These are phyloP conservation scores for Galerucella nymphaeae DNA, from an alignment of 2,888 invertebrate genomes.

Conservation along the genomic window DNA sequence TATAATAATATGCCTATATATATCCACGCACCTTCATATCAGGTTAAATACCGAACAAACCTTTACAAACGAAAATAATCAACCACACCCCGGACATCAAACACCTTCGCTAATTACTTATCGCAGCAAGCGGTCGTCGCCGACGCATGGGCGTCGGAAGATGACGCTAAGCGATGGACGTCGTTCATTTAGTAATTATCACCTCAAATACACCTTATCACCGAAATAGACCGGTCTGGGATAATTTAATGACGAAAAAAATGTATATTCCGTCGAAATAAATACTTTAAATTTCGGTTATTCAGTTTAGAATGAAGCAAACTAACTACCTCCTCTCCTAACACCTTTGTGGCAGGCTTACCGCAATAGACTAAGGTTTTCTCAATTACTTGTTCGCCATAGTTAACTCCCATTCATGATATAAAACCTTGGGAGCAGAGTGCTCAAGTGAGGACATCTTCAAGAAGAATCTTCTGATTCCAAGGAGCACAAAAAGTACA, in stretches of 20 bases:
- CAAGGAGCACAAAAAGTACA: too few relatives aligned
- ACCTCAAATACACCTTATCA: constrained; percentile 12
- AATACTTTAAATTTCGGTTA: too few relatives aligned
- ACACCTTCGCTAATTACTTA: constrained; percentile 54
- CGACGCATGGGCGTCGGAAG: constrained; percentile 15
- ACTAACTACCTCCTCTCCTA: too few relatives aligned
- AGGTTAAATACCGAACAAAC: constrained; percentile 11
- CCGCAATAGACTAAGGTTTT: too few relatives aligned
- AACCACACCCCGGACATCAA: constrained; percentile 50
- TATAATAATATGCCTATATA: neutral
- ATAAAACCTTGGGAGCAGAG: too few relatives aligned
- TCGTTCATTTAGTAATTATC: constrained; percentile 14
- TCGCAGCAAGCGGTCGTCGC: constrained; percentile 47
- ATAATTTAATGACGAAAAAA: neutral
- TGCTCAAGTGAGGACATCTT: too few relatives aligned
- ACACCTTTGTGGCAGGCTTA: too few relatives aligned
- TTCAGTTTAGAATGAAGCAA: too few relatives aligned
- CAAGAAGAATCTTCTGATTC: too few relatives aligned
- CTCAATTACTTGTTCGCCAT: too few relatives aligned
- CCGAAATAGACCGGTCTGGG: neutral
- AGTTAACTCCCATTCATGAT: too few relatives aligned
- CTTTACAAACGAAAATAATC: constrained; percentile 43
- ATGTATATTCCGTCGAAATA: neutral
- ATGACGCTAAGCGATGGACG: constrained; percentile 31
- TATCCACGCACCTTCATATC: neutral